Evolutionary conservation across 2,797 vertebrate species (phyloP).

Genomic region (Sciurus vulgaris): DNA sequence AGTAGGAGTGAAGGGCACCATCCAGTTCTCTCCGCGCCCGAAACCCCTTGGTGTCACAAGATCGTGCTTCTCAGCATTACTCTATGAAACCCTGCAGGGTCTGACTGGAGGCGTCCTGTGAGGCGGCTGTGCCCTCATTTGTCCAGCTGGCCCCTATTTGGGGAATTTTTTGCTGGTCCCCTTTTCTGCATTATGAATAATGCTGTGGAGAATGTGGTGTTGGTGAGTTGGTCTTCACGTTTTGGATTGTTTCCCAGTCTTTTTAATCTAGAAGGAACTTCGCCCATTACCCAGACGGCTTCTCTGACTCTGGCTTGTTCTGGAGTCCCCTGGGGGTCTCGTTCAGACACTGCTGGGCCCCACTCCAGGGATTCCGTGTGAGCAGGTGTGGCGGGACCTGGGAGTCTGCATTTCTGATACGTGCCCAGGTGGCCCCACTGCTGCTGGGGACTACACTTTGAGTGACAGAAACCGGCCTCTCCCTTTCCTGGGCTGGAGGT

Average conservation of each 20-base stretch:
- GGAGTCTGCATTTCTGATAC: background rate
- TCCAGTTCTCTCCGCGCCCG: background rate
- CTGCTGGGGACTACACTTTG: background rate
- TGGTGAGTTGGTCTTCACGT: conserved; percentile 3
- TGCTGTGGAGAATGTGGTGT: background rate
- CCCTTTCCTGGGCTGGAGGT: background rate
- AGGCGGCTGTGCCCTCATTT: background rate
- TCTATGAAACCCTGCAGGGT: background rate
- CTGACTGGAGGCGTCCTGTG: background rate
- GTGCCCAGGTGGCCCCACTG: fast-evolving
- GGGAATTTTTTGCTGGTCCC: background rate
- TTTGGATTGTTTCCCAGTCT: background rate
- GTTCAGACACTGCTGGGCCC: background rate
- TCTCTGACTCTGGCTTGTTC: background rate
- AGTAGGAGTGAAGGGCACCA: background rate
- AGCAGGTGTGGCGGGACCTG: fast-evolving
- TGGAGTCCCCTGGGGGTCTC: background rate
- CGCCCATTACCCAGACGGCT: background rate
- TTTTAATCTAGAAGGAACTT: conserved; percentile 22
- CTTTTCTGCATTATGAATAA: background rate
- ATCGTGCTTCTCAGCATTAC: background rate
- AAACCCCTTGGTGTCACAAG: background rate
- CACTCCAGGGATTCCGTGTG: background rate
- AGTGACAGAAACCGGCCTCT: background rate
- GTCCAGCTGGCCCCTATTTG: background rate